Percentiles rank a stretch among this genome's conserved stretches.
Conservation (phyloP, 2,888 invertebrate species). For the Drosophila fulvimacula region DNA sequence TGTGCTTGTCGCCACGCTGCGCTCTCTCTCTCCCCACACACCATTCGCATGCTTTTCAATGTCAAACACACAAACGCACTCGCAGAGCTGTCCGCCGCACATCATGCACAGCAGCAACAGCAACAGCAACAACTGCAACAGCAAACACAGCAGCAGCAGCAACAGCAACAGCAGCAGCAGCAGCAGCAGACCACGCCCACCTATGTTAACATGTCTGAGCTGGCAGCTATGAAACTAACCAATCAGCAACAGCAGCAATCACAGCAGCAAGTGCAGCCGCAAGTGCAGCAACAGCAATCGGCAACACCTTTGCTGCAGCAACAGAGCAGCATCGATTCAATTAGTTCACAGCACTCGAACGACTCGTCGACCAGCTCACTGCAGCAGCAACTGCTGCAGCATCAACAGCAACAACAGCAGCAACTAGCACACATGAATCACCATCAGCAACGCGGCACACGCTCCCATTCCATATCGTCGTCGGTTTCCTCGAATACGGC, state of each 20-base stretch:
- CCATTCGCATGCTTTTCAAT: constrained; percentile 64
- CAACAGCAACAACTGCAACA: constrained; percentile 59
- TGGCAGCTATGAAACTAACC: constrained; percentile 91
- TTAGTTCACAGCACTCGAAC: constrained; percentile 83
- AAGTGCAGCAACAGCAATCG: constrained; percentile 27
- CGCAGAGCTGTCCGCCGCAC: constrained; percentile 82
- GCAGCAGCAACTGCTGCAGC: constrained; percentile 65
- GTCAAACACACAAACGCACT: constrained; percentile 48
- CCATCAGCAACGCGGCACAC: constrained; percentile 63
- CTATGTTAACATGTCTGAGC: constrained; percentile 96
- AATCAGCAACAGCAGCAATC: constrained; percentile 84
- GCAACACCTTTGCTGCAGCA: constrained; percentile 85
- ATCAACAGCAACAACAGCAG: constrained; percentile 45
- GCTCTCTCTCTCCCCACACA: constrained; percentile 38
- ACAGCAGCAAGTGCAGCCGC: constrained; percentile 54
- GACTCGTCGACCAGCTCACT: constrained; percentile 75
- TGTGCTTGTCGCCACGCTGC: constrained; percentile 55
- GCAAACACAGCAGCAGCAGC: constrained; percentile 59
- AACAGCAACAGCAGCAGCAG: constrained; percentile 34
- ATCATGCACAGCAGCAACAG: constrained; percentile 79
- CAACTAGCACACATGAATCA: constrained; percentile 50
- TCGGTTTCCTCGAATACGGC: constrained; percentile 80
- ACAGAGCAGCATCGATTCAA: constrained; percentile 86
- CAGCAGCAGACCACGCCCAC: constrained; percentile 87
- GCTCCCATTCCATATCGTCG: constrained; percentile 81